Evolutionary conservation across 2,797 vertebrate genomes (phyloP), one percentile per base, ranked within the genome.

Genomic region (Centropyge bicolor): DNA sequence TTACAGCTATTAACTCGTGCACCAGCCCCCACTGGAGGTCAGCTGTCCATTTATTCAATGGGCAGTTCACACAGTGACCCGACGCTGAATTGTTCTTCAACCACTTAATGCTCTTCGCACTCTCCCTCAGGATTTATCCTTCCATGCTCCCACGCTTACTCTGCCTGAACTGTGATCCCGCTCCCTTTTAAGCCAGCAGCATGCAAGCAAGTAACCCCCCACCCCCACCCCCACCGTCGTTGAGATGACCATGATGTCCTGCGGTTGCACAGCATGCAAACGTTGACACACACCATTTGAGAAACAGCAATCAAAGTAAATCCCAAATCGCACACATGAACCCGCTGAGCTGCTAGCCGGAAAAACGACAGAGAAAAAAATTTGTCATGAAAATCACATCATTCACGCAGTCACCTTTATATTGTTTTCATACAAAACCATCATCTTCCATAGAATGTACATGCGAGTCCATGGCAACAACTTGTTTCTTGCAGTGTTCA

Each of bases 121-220:
- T 31, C 27, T 31, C 27, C 4, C 27, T 31, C 27, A 40, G 6
- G 38, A 65, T 35, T 9, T 56, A 19, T 74, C 56, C 41, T 66
- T 36, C 35, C 46, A 62, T 4, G 6, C 27, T 56, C 10, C 22
- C 36, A 45, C 22, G n/a, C 48, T 70, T 27, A 8, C 20, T 16
- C n/a, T 40, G 5, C 8, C 19, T 60, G 59, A 76, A 70, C 55
- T 63, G 6, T 57, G 55, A 66, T 46, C 40, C 12, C 5, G 43
- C 68, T 55, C 12, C 68, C 41, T 75, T 75, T 66, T 38, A 66
- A 78, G 49, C 22, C 20, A 55, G 46, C 68, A 79, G 67, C 61
- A 71, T 74, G 70, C 51, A 62, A 76, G 38, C 43, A 40, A 61
- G 59, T 38, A 20, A 17, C 61, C 3, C 41, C 41, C 43, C 17